Evolutionary conservation across 2,797 vertebrate species (phyloP).

Genomic region (Pogoniulus pusillus): DNA sequence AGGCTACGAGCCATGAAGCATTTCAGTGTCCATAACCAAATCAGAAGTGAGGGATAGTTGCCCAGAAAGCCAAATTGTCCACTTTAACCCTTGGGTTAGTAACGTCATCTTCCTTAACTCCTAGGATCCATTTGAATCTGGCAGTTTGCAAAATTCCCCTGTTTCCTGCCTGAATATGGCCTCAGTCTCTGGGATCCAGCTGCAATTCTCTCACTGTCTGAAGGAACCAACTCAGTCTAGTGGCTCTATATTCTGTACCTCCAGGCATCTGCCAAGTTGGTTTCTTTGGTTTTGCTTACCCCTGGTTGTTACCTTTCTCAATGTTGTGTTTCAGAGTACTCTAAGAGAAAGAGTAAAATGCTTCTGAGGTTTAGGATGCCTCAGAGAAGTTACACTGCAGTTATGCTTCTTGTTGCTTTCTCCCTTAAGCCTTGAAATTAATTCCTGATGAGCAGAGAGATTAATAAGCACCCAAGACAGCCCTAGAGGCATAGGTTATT

Average conservation of each 20-base stretch:
- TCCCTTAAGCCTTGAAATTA: conserved; percentile 12
- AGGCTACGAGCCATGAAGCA: neutral
- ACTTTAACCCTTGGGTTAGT: neutral
- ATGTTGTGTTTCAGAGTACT: neutral
- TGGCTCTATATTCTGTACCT: neutral
- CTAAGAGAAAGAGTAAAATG: neutral
- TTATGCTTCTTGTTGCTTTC: neutral
- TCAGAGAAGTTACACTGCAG: neutral
- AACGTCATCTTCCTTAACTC: neutral
- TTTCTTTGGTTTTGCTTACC: conserved; percentile 15
- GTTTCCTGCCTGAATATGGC: neutral
- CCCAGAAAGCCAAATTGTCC: neutral
- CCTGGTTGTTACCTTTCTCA: neutral
- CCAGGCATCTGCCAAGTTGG: neutral
- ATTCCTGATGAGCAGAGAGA: conserved; percentile 16
- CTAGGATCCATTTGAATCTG: neutral
- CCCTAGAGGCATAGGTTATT: neutral
- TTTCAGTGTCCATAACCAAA: neutral
- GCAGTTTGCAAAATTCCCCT: neutral
- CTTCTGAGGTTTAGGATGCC: neutral
- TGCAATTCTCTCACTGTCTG: neutral
- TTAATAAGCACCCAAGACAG: conserved; percentile 4
- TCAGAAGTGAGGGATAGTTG: neutral
- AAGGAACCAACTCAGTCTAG: neutral
- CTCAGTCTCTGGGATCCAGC: neutral